Evolutionary conservation across 2,888 invertebrate species (phyloP), one percentile per base, ranked within the genome.

Genomic region (Fabriciana adippe): DNA sequence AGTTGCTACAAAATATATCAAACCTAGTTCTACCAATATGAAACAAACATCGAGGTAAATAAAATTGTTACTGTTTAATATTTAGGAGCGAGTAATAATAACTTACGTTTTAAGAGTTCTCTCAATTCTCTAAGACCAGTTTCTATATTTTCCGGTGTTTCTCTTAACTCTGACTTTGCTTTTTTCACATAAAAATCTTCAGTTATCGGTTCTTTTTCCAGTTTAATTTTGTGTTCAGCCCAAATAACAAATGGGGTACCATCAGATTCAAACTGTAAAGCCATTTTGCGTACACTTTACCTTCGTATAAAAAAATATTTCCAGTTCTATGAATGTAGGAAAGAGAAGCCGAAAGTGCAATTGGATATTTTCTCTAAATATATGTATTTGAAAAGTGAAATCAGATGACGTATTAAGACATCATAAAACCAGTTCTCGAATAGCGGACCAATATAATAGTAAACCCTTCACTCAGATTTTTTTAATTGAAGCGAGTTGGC

Each of bases 121-220:
- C 90, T 90, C 3, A 94, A 81, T 73, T 94, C 94, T 55, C 83
- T 84, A 26, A 96, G 81, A 18, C 94, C 94, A 70, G 93, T 84
- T 69, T 93, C 92, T 6, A 94, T 93, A 21, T 93, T 87, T 81
- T 96, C 96, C 0, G 95, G 95, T 0, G 94, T 94, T 84, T 97
- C 97, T 69, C 96, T 90, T 16, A 97, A 86, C 79, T 97, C 96
- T 16, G 84, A 91, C 75, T 89, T 89, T 0, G 97, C 96, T 75
- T 94, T 95, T 79, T 95, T 94, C 60, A 87, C 77, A 18, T 92
- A 93, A 76, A 89, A 88, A 45, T 94, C 93, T 55, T 94, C 94
- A 0, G 87, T 87, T 11, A 94, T 81, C 0, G 94, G 94, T 26
- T 93, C 93, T 21, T 94, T 89, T 74, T 97, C 96, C 72, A 96